These are phyloP conservation scores for Channa maculata DNA, from an alignment of 2,113 vertebrate species.

Conservation along the genomic window DNA sequence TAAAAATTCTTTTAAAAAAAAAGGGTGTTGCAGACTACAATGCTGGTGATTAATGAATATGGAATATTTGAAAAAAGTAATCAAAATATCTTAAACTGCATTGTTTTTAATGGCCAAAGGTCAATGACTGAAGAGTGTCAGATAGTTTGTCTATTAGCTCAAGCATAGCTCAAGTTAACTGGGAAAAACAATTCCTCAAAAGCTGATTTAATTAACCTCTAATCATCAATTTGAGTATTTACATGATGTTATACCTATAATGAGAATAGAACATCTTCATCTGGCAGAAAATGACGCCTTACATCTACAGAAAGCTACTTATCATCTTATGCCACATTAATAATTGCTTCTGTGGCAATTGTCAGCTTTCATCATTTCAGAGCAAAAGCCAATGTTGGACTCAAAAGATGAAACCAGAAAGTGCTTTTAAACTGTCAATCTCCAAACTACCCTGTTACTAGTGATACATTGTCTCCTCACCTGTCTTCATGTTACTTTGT, in stretches of 20 bases:
- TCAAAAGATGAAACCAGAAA: not conserved
- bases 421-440: not conserved
- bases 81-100: not conserved
- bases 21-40: slow-evolving; percentile 10
- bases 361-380: not conserved
- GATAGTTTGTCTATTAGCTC: not conserved
- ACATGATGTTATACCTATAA: not conserved
- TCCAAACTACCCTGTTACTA: not conserved
- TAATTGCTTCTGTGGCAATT: not conserved
- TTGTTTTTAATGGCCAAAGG: not conserved
- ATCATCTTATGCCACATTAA: not conserved
- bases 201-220: not conserved
- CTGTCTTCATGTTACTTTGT: not conserved
- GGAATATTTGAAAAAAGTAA: not conserved
- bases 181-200: not conserved
- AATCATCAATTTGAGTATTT: not conserved
- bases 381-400: slow-evolving; percentile 2
- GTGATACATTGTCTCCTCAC: not conserved
- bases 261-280: not conserved
- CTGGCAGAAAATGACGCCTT: not conserved
- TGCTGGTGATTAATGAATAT: slow-evolving; percentile 29
- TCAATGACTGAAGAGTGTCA: not conserved
- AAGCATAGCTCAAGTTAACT: not conserved
- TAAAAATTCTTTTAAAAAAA: slow-evolving; percentile 46
- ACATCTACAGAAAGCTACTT: not conserved